phyloP scores from a whole-genome alignment of 2,797 vertebrate genomes.

The Acrossocheilus wenchowensis region DNA sequence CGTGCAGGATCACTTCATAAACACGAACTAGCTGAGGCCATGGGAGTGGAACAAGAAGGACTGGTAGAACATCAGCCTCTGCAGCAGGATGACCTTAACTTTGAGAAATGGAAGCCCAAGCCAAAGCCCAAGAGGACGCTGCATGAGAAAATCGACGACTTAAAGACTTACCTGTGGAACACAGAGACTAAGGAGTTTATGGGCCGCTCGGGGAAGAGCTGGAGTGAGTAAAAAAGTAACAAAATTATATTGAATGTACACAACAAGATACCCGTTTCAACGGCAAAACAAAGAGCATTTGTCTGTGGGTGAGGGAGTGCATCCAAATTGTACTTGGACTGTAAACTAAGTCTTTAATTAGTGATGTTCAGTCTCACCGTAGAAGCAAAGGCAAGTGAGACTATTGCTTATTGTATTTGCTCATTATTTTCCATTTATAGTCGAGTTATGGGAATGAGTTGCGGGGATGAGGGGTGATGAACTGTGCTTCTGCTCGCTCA shows the following conservation, averaged over 20 bases:
- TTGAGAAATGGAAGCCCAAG: constrained; percentile 81
- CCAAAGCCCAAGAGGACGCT: constrained; percentile 84
- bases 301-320: constrained; percentile 33
- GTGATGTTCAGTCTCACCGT: constrained; percentile 27
- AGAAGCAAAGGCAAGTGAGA: constrained; percentile 52
- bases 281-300: constrained; percentile 35
- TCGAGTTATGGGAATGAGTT: constrained; percentile 54
- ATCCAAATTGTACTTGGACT: constrained; percentile 33
- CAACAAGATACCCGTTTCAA: not conserved
- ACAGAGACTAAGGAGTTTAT: constrained; percentile 93
- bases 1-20: constrained; percentile 68
- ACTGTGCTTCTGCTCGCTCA: constrained; percentile 58
- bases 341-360: constrained; percentile 51
- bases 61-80: constrained; percentile 82
- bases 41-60: constrained; percentile 80
- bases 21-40: constrained; percentile 73
- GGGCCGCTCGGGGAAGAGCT: constrained; percentile 93
- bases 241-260: constrained; percentile 21
- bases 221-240: constrained; percentile 85
- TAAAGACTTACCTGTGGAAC: constrained; percentile 93
- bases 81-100: constrained; percentile 85
- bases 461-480: constrained; percentile 53
- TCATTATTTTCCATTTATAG: constrained; percentile 57
- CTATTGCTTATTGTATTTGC: constrained; percentile 55
- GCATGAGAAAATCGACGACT: constrained; percentile 81